phyloP scores from a whole-genome alignment of 2,888 invertebrate genomes.

The Dolichopus griseipennis region DNA sequence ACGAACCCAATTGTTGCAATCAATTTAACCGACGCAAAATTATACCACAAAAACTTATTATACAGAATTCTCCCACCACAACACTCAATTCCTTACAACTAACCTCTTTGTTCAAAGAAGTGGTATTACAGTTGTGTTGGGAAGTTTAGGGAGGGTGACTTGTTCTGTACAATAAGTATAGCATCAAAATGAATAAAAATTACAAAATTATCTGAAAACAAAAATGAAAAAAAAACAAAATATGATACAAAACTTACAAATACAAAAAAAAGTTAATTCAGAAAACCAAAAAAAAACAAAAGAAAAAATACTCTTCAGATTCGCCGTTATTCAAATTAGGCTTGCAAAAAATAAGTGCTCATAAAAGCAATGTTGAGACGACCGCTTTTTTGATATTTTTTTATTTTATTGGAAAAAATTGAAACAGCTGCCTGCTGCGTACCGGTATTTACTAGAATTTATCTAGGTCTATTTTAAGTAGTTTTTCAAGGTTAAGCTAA shows the following conservation, averaged over 20 bases:
- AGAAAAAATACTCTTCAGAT: not conserved
- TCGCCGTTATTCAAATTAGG: not conserved
- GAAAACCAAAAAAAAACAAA: not conserved
- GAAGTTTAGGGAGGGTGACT: no score
- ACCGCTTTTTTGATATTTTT: conserved; percentile 6
- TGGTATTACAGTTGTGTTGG: no score
- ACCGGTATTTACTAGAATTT: no score
- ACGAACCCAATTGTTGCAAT: not conserved
- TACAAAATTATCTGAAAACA: not conserved
- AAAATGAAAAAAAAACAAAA: not conserved
- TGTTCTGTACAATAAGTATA: not conserved
- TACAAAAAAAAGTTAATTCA: not conserved
- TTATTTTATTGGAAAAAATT: no score
- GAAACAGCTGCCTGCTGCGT: no score
- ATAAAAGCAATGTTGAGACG: not conserved
- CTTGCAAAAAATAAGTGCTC: not conserved
- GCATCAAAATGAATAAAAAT: not conserved
- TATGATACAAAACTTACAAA: not conserved
- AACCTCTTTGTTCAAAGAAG: no score
- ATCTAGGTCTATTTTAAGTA: no score
- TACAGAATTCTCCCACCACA: not conserved
- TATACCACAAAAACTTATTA: not conserved
- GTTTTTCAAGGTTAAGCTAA: no score
- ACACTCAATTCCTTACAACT: no score
- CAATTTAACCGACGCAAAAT: conserved; percentile 4